Conservation (phyloP, 1,140 invertebrate species). For the Belonocnema kinseyi region DNA sequence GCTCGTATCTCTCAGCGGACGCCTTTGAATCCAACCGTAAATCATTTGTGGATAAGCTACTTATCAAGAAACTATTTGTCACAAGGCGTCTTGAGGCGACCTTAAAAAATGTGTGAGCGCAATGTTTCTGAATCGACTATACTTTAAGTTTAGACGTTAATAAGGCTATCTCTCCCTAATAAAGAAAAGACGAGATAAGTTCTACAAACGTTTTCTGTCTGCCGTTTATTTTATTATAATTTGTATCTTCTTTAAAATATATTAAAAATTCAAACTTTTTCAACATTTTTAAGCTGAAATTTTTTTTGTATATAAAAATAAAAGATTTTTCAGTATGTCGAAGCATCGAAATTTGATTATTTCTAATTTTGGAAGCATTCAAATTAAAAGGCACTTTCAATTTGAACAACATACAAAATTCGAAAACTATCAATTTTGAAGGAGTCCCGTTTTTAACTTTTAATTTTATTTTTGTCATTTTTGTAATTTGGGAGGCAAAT, state of each 20-base stretch:
- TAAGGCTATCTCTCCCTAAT: not conserved
- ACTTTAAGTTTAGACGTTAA: not conserved
- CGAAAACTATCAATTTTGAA: too few relatives aligned
- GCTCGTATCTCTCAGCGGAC: not conserved
- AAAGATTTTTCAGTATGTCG: too few relatives aligned
- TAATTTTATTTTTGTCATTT: too few relatives aligned
- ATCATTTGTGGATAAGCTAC: conserved; percentile 23
- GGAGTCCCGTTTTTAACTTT: too few relatives aligned
- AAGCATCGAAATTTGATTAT: too few relatives aligned
- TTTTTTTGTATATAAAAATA: too few relatives aligned
- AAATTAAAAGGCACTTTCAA: too few relatives aligned
- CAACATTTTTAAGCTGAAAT: not conserved
- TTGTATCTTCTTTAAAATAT: not conserved
- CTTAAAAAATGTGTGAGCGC: conserved; percentile 4
- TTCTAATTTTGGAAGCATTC: too few relatives aligned
- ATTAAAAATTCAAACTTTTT: not conserved
- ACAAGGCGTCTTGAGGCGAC: conserved; percentile 14
- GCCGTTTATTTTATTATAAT: not conserved
- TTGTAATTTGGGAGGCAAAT: too few relatives aligned
- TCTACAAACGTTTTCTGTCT: not conserved
- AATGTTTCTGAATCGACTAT: conserved; percentile 12
- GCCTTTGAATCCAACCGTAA: not conserved
- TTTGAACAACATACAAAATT: too few relatives aligned
- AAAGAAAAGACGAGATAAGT: not conserved
- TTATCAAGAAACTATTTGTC: conserved; percentile 28